These are phyloP conservation scores for Prunella fulvescens DNA, from an alignment of 2,113 vertebrate species.

Conservation along the genomic window DNA sequence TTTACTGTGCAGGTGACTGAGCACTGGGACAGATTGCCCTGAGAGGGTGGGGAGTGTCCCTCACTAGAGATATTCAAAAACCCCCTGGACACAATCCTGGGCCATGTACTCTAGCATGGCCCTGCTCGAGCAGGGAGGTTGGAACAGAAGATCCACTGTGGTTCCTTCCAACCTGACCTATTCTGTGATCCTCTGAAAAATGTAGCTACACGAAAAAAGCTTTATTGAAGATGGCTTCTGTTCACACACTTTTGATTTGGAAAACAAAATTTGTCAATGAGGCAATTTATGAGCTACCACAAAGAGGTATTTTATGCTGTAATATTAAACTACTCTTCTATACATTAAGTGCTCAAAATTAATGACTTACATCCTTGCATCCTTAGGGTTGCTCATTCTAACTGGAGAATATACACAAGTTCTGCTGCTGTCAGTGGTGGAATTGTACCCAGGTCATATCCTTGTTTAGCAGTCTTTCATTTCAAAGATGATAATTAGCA, in stretches of 20 bases:
- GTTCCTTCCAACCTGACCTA: background rate
- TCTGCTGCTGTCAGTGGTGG: background rate
- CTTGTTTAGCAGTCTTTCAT: background rate
- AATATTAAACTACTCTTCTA: background rate
- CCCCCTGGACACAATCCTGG: accelerated
- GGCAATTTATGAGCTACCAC: background rate
- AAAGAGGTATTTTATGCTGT: background rate
- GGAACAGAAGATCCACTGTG: no score
- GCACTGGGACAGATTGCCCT: background rate
- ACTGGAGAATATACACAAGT: background rate
- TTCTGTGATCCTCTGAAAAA: background rate
- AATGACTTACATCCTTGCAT: background rate
- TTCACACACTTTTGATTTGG: background rate
- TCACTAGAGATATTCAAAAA: background rate
- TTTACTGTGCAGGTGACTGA: background rate
- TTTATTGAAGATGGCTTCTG: background rate
- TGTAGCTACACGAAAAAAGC: background rate
- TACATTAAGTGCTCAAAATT: background rate
- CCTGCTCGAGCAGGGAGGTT: background rate
- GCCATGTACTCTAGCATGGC: background rate
- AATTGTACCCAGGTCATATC: background rate
- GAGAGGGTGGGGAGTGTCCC: background rate
- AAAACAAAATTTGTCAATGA: background rate
- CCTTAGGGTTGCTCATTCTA: background rate
- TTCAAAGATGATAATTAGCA: background rate